Evolutionary conservation across 2,888 invertebrate species (phyloP).

Genomic region (Hemistola chrysoprasaria): DNA sequence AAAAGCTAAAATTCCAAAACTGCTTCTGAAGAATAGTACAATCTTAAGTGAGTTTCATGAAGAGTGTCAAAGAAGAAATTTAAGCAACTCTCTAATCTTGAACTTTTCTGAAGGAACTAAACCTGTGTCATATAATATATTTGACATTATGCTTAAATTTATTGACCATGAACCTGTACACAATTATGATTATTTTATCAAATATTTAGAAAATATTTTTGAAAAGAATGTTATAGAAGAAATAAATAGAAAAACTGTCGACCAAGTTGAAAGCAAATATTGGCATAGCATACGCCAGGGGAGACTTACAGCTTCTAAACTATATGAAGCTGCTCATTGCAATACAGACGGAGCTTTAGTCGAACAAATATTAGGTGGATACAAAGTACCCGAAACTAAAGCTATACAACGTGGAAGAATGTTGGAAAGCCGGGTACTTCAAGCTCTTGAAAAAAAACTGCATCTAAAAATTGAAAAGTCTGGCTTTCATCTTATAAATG

Average conservation of each 20-base stretch:
- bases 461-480: too few relatives aligned
- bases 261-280: not conserved
- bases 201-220: not conserved
- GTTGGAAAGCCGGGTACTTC: too few relatives aligned
- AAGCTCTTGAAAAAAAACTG: too few relatives aligned
- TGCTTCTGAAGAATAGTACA: not conserved
- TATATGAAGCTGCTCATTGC: constrained; percentile 10
- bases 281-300: constrained; percentile 4
- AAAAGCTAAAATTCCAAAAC: constrained; percentile 2
- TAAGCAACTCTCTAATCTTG: too few relatives aligned
- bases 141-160: not conserved
- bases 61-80: not conserved
- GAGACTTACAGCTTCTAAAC: constrained; percentile 8
- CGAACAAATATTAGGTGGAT: too few relatives aligned
- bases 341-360: constrained; percentile 2
- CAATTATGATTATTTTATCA: not conserved
- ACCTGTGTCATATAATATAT: not conserved
- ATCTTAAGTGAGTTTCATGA: not conserved
- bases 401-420: too few relatives aligned
- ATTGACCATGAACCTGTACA: not conserved
- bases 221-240: not conserved
- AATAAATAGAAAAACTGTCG: not conserved
- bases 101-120: not conserved
- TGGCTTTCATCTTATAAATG: too few relatives aligned
- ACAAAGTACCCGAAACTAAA: too few relatives aligned